Evolutionary conservation across 1,140 invertebrate species (phyloP).

Genomic region (Wasmannia auropunctata): DNA sequence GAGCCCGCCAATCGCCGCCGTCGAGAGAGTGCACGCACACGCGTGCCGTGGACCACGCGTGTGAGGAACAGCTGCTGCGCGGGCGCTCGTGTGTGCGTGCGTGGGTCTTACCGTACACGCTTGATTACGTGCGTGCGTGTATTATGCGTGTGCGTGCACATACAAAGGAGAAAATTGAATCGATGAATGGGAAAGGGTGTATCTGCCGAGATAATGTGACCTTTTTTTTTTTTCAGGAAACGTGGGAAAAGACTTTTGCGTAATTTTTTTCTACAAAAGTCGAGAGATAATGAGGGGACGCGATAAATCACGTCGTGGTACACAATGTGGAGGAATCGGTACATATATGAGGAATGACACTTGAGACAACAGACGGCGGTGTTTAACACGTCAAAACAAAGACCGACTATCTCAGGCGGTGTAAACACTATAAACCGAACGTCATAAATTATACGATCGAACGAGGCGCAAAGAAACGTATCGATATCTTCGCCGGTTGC

Average conservation of each 20-base stretch:
- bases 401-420: conserved; percentile 19
- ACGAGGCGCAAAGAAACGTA: conserved; percentile 29
- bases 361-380: conserved; percentile 29
- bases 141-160: background rate
- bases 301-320: background rate
- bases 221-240: background rate
- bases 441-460: conserved; percentile 29
- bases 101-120: background rate
- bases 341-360: background rate
- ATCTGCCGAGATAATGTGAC: background rate
- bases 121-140: background rate
- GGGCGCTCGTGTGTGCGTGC: background rate
- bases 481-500: conserved; percentile 10
- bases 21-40: conserved; percentile 44
- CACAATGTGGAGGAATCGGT: background rate
- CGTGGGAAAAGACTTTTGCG: conserved; percentile 21
- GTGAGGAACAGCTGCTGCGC: conserved; percentile 47
- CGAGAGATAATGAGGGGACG: background rate
- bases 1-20: conserved; percentile 53
- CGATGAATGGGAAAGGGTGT: conserved; percentile 52
- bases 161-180: conserved; percentile 35
- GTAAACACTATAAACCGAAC: conserved; percentile 17
- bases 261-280: background rate
- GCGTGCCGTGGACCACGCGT: conserved; percentile 39
- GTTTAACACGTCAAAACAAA: conserved; percentile 35